A percentile compares a stretch with the other conserved stretches of the same genome.
Conservation (phyloP, 2,888 invertebrate genomes). For the Brenthis daphne region DNA sequence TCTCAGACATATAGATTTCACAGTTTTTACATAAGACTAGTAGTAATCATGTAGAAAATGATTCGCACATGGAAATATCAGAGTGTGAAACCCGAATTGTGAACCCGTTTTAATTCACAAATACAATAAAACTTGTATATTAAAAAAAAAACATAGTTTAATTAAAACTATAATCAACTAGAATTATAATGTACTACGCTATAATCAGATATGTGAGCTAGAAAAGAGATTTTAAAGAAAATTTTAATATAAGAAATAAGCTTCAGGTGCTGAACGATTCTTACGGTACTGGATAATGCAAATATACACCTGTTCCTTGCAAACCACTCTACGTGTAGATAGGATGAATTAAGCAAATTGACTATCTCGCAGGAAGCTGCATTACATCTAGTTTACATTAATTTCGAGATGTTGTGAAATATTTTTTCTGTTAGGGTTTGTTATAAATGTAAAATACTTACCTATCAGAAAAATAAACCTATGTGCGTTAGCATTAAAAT, state of each 20-base stretch:
- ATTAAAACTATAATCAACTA: too few species aligned
- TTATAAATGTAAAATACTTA: too few species aligned
- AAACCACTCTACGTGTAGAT: constrained; percentile 42
- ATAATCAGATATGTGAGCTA: constrained; percentile 1
- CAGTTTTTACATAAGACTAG: too few species aligned
- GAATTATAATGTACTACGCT: not conserved
- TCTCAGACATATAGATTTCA: too few species aligned
- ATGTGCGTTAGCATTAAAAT: too few species aligned
- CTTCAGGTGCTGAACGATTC: constrained; percentile 39
- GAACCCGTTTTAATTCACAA: too few species aligned
- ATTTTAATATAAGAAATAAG: constrained; percentile 39
- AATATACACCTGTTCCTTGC: constrained; percentile 43
- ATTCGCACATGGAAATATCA: too few species aligned
- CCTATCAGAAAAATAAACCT: too few species aligned
- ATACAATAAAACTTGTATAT: too few species aligned
- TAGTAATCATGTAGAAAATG: too few species aligned
- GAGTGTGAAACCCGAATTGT: accelerated
- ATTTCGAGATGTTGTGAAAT: not conserved
- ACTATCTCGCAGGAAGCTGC: constrained; percentile 3
- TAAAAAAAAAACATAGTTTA: too few species aligned
- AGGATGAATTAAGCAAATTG: constrained; percentile 39
- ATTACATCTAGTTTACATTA: constrained; percentile 5
- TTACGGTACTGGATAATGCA: constrained; percentile 38
- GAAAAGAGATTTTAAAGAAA: constrained; percentile 28
- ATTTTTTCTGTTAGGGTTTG: not conserved